Conservation (phyloP, 2,797 vertebrate species). For the Pterois miles region DNA sequence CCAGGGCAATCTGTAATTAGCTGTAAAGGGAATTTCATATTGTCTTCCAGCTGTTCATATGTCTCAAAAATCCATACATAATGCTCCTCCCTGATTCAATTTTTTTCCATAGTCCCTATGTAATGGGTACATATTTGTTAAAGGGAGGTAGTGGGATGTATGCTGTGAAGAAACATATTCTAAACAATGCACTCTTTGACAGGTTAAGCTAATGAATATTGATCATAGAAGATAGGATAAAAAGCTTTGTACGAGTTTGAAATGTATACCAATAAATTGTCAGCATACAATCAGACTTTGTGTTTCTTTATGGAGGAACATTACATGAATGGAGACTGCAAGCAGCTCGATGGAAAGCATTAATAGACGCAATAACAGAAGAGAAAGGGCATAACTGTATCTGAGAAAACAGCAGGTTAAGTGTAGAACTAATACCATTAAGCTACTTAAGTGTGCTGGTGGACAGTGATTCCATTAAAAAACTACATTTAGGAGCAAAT, state of each 20-base stretch:
- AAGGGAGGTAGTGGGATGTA: background rate
- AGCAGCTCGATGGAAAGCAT: background rate
- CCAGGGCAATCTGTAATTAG: background rate
- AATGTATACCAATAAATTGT: conserved; percentile 8
- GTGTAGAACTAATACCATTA: background rate
- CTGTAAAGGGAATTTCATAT: background rate
- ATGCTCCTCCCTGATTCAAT: background rate
- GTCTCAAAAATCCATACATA: background rate
- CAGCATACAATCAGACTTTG: background rate
- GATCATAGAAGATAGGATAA: background rate
- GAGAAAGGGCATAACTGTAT: background rate
- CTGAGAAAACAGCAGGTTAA: background rate
- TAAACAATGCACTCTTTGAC: background rate
- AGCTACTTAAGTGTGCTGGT: background rate
- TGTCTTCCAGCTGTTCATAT: background rate
- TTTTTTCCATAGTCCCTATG: background rate
- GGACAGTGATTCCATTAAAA: background rate
- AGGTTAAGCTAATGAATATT: background rate
- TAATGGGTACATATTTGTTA: background rate
- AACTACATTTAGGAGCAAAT: background rate
- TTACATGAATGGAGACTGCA: background rate
- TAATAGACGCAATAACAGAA: background rate
- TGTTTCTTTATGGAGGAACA: background rate
- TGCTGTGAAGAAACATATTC: background rate
- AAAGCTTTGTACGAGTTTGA: background rate